A percentile compares a stretch with the other conserved stretches of the same genome.
Conservation (phyloP, 1,140 invertebrate genomes). For the Rhysida immarginata region DNA sequence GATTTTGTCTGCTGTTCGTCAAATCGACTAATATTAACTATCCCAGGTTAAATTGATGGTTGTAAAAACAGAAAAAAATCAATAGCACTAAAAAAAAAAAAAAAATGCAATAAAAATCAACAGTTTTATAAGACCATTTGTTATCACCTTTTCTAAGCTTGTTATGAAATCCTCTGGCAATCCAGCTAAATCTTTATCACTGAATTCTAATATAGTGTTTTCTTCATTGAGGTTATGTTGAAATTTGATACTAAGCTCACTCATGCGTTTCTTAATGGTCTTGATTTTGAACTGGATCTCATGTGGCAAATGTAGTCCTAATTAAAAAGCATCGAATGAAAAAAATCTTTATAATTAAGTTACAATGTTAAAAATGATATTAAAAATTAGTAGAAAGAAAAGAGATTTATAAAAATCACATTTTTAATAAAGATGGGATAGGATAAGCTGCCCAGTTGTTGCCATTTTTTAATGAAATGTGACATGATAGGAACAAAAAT, state of each 20-base stretch:
- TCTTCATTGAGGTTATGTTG: conserved; percentile 37
- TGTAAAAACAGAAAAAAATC: too few species aligned
- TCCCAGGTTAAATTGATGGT: too few species aligned
- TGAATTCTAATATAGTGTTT: conserved; percentile 34
- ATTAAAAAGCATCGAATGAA: conserved; percentile 9
- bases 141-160: conserved; percentile 30
- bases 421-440: background rate
- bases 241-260: conserved; percentile 36
- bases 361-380: background rate
- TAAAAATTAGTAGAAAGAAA: background rate
- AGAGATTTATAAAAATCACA: background rate
- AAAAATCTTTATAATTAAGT: background rate
- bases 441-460: too few species aligned
- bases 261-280: conserved; percentile 34
- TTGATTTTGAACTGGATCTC: conserved; percentile 32
- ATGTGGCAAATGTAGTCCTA: conserved; percentile 34
- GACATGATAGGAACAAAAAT: background rate
- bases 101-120: too few species aligned
- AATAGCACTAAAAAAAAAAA: too few species aligned
- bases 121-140: too few species aligned
- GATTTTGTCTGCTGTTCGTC: too few species aligned
- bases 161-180: conserved; percentile 33
- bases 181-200: conserved; percentile 33
- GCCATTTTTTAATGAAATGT: too few species aligned
- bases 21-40: too few species aligned